These are phyloP conservation scores for Brachionus plicatilis DNA, from an alignment of 1,140 invertebrate species.

Conservation along the genomic window DNA sequence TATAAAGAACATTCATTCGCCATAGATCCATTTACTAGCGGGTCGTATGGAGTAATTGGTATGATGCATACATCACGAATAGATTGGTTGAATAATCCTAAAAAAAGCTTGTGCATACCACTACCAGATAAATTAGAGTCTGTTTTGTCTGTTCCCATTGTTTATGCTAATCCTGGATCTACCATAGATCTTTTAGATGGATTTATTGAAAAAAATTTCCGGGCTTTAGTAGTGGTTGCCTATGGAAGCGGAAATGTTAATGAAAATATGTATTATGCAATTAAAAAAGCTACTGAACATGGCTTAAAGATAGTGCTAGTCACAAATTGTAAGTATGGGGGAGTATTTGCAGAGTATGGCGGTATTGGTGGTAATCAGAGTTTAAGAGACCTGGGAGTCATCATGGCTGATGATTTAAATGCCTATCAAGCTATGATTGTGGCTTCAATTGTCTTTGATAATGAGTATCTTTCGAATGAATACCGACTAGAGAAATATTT, in stretches of 20 bases:
- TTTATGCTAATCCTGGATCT: not conserved
- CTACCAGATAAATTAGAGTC: constrained; percentile 1
- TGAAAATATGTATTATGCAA: constrained; percentile 35
- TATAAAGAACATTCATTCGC: constrained; percentile 34
- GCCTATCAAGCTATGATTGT: constrained; percentile 38
- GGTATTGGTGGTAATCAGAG: constrained; percentile 38
- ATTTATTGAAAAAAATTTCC: not conserved
- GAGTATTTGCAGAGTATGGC: constrained; percentile 30
- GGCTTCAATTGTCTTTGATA: constrained; percentile 14
- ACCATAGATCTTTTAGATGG: constrained; percentile 10
- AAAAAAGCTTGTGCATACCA: constrained; percentile 4
- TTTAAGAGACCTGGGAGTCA: constrained; percentile 28
- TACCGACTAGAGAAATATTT: not conserved
- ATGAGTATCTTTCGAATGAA: not conserved
- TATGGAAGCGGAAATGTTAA: constrained; percentile 39
- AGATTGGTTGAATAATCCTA: constrained; percentile 33
- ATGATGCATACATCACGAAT: constrained; percentile 39
- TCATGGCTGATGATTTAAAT: constrained; percentile 38
- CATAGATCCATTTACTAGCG: constrained; percentile 36
- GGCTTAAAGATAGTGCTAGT: not conserved
- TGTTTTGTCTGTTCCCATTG: not conserved
- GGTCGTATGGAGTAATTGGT: constrained; percentile 13
- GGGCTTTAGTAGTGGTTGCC: not conserved
- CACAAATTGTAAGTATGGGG: constrained; percentile 36
- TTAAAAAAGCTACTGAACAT: constrained; percentile 35